phyloP scores from a whole-genome alignment of 2,888 invertebrate species.

The Dorcus parallelipipedus region DNA sequence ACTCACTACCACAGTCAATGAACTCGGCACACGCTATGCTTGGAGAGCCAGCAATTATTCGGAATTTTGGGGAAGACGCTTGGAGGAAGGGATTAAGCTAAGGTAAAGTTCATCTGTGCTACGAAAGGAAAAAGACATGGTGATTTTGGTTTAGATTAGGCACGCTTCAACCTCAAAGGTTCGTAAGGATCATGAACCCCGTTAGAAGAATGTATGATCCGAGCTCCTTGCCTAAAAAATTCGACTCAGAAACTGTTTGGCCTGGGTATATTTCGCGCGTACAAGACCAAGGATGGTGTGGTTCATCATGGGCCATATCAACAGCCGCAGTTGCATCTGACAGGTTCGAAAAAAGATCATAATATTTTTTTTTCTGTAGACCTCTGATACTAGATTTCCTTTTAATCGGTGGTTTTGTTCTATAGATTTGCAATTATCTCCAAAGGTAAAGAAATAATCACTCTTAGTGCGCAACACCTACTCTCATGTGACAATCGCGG shows the following conservation, averaged over 20 bases:
- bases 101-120: slow-evolving; percentile 53
- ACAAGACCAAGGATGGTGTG: slow-evolving; percentile 75
- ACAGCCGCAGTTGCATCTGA: slow-evolving; percentile 79
- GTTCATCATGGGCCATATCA: slow-evolving; percentile 90
- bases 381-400: neutral
- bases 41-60: slow-evolving; percentile 83
- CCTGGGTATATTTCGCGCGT: slow-evolving; percentile 66
- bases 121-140: neutral
- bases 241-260: slow-evolving; percentile 79
- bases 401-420: slow-evolving; percentile 35
- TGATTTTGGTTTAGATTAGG: slow-evolving; percentile 44
- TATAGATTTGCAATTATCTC: slow-evolving; percentile 78
- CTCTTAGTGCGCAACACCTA: slow-evolving; percentile 80
- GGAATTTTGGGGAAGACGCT: slow-evolving; percentile 78
- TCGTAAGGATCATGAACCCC: slow-evolving; percentile 58
- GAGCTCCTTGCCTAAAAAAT: slow-evolving; percentile 60
- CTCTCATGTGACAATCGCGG: slow-evolving; percentile 78
- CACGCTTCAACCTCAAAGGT: slow-evolving; percentile 52
- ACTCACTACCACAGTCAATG: slow-evolving; percentile 66
- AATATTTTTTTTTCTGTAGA: neutral
- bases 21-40: slow-evolving; percentile 50
- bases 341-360: slow-evolving; percentile 47
- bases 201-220: slow-evolving; percentile 59
- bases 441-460: slow-evolving; percentile 68
- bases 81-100: slow-evolving; percentile 74